Conservation (phyloP, 2,113 vertebrate genomes). For the Tiliqua scincoides region DNA sequence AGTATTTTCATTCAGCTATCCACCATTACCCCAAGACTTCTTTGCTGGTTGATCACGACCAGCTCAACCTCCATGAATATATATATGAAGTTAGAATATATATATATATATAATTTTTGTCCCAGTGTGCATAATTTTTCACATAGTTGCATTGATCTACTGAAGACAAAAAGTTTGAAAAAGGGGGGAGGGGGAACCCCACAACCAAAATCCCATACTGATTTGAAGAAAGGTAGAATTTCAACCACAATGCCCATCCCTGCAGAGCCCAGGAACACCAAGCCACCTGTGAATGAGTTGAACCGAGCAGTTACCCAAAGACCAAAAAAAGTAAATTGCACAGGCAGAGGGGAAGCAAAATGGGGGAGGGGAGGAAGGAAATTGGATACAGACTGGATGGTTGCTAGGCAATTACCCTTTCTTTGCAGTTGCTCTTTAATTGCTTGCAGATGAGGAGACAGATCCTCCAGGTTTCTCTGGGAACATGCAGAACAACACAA, state of each 20-base stretch:
- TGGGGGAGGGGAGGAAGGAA: not conserved
- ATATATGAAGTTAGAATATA: too few species aligned
- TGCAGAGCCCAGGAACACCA: not conserved
- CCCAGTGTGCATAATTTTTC: too few species aligned
- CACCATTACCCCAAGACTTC: too few species aligned
- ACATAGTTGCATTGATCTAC: not conserved
- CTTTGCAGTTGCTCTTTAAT: slow-evolving; percentile 17
- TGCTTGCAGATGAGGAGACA: slow-evolving; percentile 11
- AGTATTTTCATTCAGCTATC: too few species aligned
- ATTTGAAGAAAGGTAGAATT: too few species aligned
- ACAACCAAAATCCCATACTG: not conserved
- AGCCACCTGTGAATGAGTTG: not conserved
- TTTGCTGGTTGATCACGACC: too few species aligned
- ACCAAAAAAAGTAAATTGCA: not conserved
- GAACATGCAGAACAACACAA: not conserved
- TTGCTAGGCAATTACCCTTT: slow-evolving; percentile 24
- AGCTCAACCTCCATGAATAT: too few species aligned
- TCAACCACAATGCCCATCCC: not conserved
- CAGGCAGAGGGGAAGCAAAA: not conserved
- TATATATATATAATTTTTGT: too few species aligned
- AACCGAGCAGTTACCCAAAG: not conserved
- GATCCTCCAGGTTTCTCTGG: not conserved
- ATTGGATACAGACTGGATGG: slow-evolving; percentile 17
- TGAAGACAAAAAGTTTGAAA: not conserved
- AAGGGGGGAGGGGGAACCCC: too few species aligned